A percentile compares a stretch with the other conserved stretches of the same genome.
Conservation (phyloP, 2,797 vertebrate genomes). For the Atherinosoma microstoma region DNA sequence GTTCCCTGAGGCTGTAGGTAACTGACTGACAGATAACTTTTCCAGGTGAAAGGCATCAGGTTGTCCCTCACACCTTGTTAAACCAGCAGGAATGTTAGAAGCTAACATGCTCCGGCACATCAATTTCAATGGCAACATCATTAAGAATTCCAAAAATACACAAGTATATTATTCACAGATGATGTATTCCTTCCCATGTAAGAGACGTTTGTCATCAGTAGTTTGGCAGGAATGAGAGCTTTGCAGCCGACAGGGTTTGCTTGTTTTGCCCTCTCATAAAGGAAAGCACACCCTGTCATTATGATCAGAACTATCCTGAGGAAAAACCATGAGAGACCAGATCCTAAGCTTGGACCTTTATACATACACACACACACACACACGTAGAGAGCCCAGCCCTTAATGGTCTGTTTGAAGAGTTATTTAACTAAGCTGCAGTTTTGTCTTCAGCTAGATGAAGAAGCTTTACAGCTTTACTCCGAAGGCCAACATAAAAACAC, state of each 20-base stretch:
- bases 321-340: conserved; percentile 55
- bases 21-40: conserved; percentile 49
- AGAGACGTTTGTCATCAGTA: conserved; percentile 47
- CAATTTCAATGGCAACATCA: not conserved
- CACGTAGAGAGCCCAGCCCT: conserved; percentile 32
- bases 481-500: conserved; percentile 26
- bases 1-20: conserved; percentile 53
- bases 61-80: conserved; percentile 53
- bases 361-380: conserved; percentile 38
- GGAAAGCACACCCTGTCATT: conserved; percentile 72
- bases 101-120: conserved; percentile 19
- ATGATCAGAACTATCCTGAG: conserved; percentile 61
- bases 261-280: conserved; percentile 69
- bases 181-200: conserved; percentile 26
- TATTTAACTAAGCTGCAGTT: conserved; percentile 52
- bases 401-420: conserved; percentile 63
- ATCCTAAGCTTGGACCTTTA: conserved; percentile 32
- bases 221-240: conserved; percentile 46
- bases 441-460: conserved; percentile 29
- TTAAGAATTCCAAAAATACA: conserved; percentile 5
- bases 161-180: conserved; percentile 8
- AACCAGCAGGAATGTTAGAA: conserved; percentile 27
- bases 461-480: conserved; percentile 28
- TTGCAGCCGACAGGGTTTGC: conserved; percentile 47
- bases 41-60: conserved; percentile 59